phyloP scores from a whole-genome alignment of 2,797 vertebrate species.

The Eulemur mongoz region DNA sequence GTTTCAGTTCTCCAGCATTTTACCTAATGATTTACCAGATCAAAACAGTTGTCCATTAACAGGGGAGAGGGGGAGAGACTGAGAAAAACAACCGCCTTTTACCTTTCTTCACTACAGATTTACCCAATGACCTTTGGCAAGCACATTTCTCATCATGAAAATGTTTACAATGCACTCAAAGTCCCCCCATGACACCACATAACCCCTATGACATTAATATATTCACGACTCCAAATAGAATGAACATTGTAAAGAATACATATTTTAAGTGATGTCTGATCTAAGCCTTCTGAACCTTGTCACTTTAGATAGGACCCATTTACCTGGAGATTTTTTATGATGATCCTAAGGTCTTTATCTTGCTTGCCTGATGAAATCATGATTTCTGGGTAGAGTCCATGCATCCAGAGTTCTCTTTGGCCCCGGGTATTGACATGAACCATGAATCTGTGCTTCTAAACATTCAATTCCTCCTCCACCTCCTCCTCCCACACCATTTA shows the following conservation, averaged over 20 bases:
- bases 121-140: conserved; percentile 52
- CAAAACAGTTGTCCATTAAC: conserved; percentile 29
- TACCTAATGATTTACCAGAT: conserved; percentile 10
- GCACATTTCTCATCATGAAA: conserved; percentile 53
- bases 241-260: conserved; percentile 23
- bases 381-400: conserved; percentile 36
- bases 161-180: conserved; percentile 42
- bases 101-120: conserved; percentile 33
- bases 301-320: neutral
- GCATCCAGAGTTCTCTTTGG: conserved; percentile 18
- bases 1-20: conserved; percentile 22
- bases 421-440: neutral
- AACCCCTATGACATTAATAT: conserved; percentile 3
- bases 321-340: conserved; percentile 36
- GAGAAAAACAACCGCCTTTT: neutral
- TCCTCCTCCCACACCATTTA: neutral
- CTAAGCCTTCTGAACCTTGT: conserved; percentile 2
- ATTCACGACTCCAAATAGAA: conserved; percentile 32
- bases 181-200: neutral
- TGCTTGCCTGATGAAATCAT: conserved; percentile 29
- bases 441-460: conserved; percentile 46
- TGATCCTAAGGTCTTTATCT: conserved; percentile 35
- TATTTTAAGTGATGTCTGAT: neutral
- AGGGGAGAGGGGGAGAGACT: neutral
- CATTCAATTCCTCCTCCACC: neutral